Conservation (phyloP, 1,140 invertebrate genomes). For the Tetragonula clypearis region DNA sequence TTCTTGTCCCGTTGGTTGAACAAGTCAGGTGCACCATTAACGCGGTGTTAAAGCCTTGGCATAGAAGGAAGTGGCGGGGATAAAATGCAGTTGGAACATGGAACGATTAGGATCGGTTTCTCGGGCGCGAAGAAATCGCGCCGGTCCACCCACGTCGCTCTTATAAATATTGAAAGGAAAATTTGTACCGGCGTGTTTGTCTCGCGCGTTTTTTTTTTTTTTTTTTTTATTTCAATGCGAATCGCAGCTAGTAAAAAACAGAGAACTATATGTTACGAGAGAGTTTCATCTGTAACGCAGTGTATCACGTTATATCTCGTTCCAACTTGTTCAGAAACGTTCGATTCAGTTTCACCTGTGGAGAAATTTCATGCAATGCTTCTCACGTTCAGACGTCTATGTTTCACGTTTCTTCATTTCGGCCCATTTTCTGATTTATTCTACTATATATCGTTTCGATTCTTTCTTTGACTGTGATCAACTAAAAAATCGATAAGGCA, state of each 20-base stretch:
- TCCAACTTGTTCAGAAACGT: not conserved
- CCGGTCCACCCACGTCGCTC: conserved; percentile 37
- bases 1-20: conserved; percentile 11
- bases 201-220: not conserved
- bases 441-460: no score
- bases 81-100: conserved; percentile 14
- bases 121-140: conserved; percentile 17
- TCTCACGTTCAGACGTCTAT: no score
- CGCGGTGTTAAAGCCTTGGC: not conserved
- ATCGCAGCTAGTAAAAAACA: not conserved
- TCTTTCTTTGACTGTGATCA: no score
- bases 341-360: not conserved
- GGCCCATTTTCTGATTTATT: no score
- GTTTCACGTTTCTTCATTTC: no score
- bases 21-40: conserved; percentile 32
- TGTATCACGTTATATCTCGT: no score
- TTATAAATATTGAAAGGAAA: conserved; percentile 46
- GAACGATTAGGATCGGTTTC: conserved; percentile 40
- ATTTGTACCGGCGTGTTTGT: conserved; percentile 13
- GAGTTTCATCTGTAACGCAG: not conserved
- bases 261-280: not conserved
- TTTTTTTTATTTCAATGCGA: not conserved
- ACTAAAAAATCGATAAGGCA: no score
- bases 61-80: not conserved
- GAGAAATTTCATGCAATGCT: no score